Percentiles rank a stretch among this genome's conserved stretches.
These are phyloP conservation scores for Equus przewalskii DNA, from an alignment of 2,113 vertebrate genomes.

Conservation along the genomic window DNA sequence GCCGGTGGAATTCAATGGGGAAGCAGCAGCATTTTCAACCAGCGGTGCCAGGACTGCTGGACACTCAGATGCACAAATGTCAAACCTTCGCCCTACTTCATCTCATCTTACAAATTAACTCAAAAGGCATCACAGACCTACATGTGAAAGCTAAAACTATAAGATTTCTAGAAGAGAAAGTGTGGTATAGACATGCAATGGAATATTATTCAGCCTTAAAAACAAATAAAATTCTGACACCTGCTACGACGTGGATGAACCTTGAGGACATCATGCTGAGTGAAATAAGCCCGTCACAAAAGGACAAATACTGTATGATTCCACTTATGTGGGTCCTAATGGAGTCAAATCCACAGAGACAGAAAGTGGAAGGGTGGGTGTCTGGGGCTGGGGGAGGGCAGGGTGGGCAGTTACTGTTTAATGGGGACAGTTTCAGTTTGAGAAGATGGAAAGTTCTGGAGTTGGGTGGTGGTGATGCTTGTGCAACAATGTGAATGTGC, in stretches of 20 bases:
- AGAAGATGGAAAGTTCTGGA: background rate
- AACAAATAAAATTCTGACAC: background rate
- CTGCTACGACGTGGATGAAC: accelerated
- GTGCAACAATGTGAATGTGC: accelerated
- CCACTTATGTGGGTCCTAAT: accelerated
- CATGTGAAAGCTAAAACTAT: background rate
- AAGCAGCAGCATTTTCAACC: too few species aligned
- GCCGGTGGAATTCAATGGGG: background rate
- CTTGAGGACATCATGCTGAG: accelerated
- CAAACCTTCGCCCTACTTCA: accelerated
- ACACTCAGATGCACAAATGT: accelerated
- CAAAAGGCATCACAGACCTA: background rate
- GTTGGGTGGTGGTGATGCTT: accelerated
- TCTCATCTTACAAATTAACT: background rate
- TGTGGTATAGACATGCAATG: accelerated
- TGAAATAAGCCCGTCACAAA: background rate
- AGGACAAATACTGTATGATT: accelerated
- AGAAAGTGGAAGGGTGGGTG: accelerated
- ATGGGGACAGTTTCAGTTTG: background rate
- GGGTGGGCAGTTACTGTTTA: accelerated
- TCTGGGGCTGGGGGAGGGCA: accelerated
- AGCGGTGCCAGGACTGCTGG: accelerated
- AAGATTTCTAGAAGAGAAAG: background rate
- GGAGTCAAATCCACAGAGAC: accelerated
- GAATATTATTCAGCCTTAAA: background rate